phyloP scores from a whole-genome alignment of 1,140 invertebrate genomes.

The Drosophila serrata region DNA sequence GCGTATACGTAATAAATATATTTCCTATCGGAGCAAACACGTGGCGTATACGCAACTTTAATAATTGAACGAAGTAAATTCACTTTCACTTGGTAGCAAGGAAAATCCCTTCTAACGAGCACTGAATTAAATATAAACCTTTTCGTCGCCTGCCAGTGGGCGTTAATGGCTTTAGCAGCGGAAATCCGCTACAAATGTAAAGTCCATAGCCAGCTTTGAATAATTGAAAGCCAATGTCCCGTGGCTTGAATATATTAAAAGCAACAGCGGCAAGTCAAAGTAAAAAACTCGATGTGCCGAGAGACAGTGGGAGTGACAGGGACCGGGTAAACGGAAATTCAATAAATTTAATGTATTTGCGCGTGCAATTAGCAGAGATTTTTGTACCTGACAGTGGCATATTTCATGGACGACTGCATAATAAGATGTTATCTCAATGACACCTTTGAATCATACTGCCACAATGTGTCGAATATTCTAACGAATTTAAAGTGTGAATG shows the following conservation, averaged over 20 bases:
- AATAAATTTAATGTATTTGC: slow-evolving; percentile 45
- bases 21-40: not conserved
- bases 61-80: slow-evolving; percentile 1
- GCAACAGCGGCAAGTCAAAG: slow-evolving; percentile 1
- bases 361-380: slow-evolving; percentile 35
- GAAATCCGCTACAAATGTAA: slow-evolving; percentile 51
- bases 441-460: slow-evolving; percentile 1
- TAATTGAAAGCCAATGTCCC: slow-evolving; percentile 48
- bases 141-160: slow-evolving; percentile 26
- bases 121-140: slow-evolving; percentile 45
- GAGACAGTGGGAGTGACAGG: not conserved
- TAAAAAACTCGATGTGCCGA: slow-evolving; percentile 3
- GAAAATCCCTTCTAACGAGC: slow-evolving; percentile 31
- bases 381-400: slow-evolving; percentile 10
- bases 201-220: slow-evolving; percentile 39
- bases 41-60: not conserved
- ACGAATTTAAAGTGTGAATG: slow-evolving; percentile 2
- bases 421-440: slow-evolving; percentile 20
- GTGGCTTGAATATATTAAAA: slow-evolving; percentile 51
- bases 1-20: slow-evolving; percentile 5
- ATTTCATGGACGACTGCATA: slow-evolving; percentile 24
- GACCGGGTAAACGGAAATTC: slow-evolving; percentile 30
- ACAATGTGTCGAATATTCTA: slow-evolving; percentile 11
- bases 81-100: slow-evolving; percentile 16
- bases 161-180: slow-evolving; percentile 51